These are phyloP conservation scores for Ophioderma brevispina DNA, from an alignment of 35 echinoderm and acorn worm genomes.

Conservation along the genomic window DNA sequence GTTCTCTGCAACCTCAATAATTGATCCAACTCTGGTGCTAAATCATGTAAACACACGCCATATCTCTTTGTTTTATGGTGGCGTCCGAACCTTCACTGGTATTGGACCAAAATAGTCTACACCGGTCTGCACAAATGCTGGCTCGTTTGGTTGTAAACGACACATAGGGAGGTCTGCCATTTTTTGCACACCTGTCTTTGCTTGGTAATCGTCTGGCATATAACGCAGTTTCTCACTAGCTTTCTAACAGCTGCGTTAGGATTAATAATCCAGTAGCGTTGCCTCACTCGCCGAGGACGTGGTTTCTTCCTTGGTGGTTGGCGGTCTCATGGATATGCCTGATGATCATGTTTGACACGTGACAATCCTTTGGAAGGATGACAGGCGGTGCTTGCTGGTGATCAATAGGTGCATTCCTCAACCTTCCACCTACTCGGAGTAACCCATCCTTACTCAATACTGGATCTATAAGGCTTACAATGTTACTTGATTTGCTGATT, in stretches of 20 bases:
- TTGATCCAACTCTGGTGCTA: slow-evolving; percentile 40
- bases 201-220: slow-evolving; percentile 29
- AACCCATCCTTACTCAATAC: background rate
- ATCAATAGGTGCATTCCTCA: too few relatives aligned
- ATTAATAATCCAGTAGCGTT: slow-evolving; percentile 58
- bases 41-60: slow-evolving; percentile 57
- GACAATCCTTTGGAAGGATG: slow-evolving; percentile 26
- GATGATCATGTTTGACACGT: slow-evolving; percentile 23
- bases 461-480: background rate
- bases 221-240: slow-evolving; percentile 39
- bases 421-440: slow-evolving; percentile 49
- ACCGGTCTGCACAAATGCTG: slow-evolving; percentile 54
- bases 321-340: slow-evolving; percentile 28
- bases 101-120: slow-evolving; percentile 74
- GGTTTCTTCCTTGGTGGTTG: slow-evolving; percentile 32
- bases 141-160: slow-evolving; percentile 35
- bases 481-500: background rate
- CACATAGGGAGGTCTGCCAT: slow-evolving; percentile 69
- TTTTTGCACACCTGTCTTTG: slow-evolving; percentile 31
- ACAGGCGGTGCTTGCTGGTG: slow-evolving; percentile 4
- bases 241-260: background rate
- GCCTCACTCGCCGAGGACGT: slow-evolving; percentile 18
- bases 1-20: slow-evolving; percentile 51
- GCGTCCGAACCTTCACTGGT: slow-evolving; percentile 61
- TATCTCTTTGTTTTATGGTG: background rate